Percentiles rank a stretch among this genome's conserved stretches.
These are phyloP conservation scores for Euclidia mi DNA, from an alignment of 2,888 invertebrate genomes.

Conservation along the genomic window DNA sequence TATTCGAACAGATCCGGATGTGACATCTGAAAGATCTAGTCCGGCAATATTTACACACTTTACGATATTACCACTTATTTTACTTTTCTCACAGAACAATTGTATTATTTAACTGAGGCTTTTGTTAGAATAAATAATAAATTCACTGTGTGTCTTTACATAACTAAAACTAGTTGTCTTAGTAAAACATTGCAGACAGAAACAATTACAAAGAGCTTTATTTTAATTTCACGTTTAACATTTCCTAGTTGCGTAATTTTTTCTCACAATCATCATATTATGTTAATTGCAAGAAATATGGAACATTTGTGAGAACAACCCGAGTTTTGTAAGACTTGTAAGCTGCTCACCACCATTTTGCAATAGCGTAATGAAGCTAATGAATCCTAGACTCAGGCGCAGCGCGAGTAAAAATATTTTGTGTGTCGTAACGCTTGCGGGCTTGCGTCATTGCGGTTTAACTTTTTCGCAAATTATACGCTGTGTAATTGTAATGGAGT, in stretches of 20 bases:
- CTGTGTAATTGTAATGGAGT: constrained; percentile 41
- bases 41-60: too few species aligned
- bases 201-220: constrained; percentile 45
- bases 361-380: constrained; percentile 76
- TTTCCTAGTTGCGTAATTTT: constrained; percentile 51
- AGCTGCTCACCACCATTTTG: constrained; percentile 67
- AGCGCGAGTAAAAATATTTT: constrained; percentile 69
- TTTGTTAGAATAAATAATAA: neutral
- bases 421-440: constrained; percentile 71
- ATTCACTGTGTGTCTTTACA: neutral
- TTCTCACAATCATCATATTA: constrained; percentile 42
- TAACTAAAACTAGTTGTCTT: constrained; percentile 20
- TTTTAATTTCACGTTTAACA: constrained; percentile 37
- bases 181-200: constrained; percentile 22
- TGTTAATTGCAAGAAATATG: constrained; percentile 45
- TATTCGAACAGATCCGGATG: too few species aligned
- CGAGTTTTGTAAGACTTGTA: constrained; percentile 71
- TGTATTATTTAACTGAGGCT: neutral
- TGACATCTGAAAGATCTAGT: too few species aligned
- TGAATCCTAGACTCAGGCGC: constrained; percentile 64
- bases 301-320: constrained; percentile 57
- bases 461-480: constrained; percentile 56
- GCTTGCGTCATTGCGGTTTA: constrained; percentile 57
- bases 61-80: too few species aligned
- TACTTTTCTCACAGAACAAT: neutral